A percentile compares a stretch with the other conserved stretches of the same genome.
phyloP scores from a whole-genome alignment of 1,140 invertebrate genomes.

The Eriosoma lanigerum region DNA sequence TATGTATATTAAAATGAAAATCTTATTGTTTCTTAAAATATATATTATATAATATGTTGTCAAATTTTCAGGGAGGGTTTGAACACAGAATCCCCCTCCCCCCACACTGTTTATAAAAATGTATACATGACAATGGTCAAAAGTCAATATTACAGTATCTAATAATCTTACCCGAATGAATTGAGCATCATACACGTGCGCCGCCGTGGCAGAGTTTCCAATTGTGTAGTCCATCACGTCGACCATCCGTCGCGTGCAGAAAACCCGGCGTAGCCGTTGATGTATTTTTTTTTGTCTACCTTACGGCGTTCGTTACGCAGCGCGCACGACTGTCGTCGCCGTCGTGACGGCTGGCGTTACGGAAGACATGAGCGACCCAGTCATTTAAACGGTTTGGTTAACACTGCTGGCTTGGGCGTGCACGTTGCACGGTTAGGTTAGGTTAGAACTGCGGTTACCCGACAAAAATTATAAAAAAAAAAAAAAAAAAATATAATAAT shows the following conservation, averaged over 20 bases:
- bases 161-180: constrained; percentile 41
- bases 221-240: neutral
- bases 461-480: too few relatives aligned
- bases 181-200: neutral
- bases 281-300: neutral
- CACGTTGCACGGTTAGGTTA: too few relatives aligned
- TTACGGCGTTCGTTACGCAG: neutral
- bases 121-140: too few relatives aligned
- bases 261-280: neutral
- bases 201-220: neutral
- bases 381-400: constrained; percentile 36
- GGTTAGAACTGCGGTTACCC: neutral
- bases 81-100: too few relatives aligned
- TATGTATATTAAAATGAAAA: too few relatives aligned
- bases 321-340: neutral
- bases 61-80: too few relatives aligned
- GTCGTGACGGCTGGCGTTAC: neutral
- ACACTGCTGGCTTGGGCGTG: neutral
- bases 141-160: too few relatives aligned
- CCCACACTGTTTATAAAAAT: too few relatives aligned
- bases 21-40: too few relatives aligned
- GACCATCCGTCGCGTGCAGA: neutral
- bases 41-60: too few relatives aligned
- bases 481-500: too few relatives aligned
- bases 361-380: neutral